Base-by-base conservation (phyloP, 2,888 invertebrate species). In the Dexiosoma caninum region DNA sequence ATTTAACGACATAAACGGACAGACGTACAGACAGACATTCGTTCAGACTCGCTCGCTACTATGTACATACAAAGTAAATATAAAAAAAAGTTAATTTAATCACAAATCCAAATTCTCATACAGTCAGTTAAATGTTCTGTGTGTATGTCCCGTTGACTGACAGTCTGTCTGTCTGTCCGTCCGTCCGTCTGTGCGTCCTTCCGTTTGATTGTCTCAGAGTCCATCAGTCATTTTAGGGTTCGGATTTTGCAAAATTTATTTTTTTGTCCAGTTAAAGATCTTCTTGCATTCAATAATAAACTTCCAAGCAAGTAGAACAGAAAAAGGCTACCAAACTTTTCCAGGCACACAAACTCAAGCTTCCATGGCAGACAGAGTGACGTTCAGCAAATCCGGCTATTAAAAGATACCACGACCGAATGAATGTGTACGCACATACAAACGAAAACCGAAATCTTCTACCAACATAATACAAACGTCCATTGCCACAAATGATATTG, bases 341-440 rank as follows among this genome's bases (percentile, higher is more conserved):
- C 27, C 51, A 76, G 46, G 27, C 21, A 35, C 44, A 35, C 46
- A 30, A 60, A 59, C 49, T 32, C 72, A 14, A 51, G 60, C 67
- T 62, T 77, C 72, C 71, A 64, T 74, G 82, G 83, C 86, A 87
- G 86, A 86, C 86, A 86, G 85, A 84, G 84, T 87, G 88, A 85
- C 87, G 87, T 82, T 82, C 67, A 64, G 37, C 60, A 78, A 78
- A 81, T 78, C 81, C 81, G 74, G 70, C 74, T 81, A 75, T 78
- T 77, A 69, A 62, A 67, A 64, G n/a, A 66, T 70, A 66, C 69
- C 30, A 70, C 37, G 40, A 8, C 37, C 16, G 23, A 27, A 27
- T 27, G 27, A 27, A 27, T 6, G 23, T 10, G 14, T 23, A 23
- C 35, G 7, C 12, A 7, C 42, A n/a, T 6, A 60, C 42, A 19